Evolutionary conservation across 2,113 vertebrate genomes (phyloP), one percentile per base, ranked within the genome.

Genomic region (Hemibagrus wyckioides): DNA sequence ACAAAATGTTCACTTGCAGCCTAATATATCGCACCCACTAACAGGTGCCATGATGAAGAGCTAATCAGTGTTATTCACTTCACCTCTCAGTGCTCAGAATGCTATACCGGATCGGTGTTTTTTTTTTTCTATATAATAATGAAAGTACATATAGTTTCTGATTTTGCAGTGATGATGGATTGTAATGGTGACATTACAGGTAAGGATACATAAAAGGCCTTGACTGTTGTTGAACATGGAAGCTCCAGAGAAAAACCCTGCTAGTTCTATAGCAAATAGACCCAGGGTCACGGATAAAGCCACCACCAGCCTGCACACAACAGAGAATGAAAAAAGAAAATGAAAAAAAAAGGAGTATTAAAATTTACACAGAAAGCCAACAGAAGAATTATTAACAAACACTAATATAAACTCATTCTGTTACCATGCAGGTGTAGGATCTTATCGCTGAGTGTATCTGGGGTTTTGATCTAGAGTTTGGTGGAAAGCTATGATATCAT

Each of bases 191-290:
- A 50, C 28, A 44, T 25, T 61, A 59, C 28, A 56, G 48, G 39
- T 41, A 97, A 97, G 96, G 97, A 98, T 98, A 97, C 97, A 98
- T 65, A 97, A 91, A 71, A 97, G 95, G 41, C 95, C 94, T 92
- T 97, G 97, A 59, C 94, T 95, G 90, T 91, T 93, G 94, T 96
- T 97, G 90, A 98, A 97, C 97, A 97, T 97, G 89, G 97, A 97
- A 41, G 96, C 93, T 82, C 97, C 97, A 0, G 96, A 96, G 85
- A 97, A 94, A 93, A 97, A 97, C 25, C 97, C 97, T 30, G 93
- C 92, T 88, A 97, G 85, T 92, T 97, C 97, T 80, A 97, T 87
- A 0, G 92, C 95, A 92, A 97, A 97, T 87, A 97, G 92, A 23
- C 94, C 96, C 7, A 97, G 91, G 0, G 97, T 97, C 87, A 97